phyloP scores from a whole-genome alignment of 1,140 invertebrate species.

The Habropoda laboriosa region DNA sequence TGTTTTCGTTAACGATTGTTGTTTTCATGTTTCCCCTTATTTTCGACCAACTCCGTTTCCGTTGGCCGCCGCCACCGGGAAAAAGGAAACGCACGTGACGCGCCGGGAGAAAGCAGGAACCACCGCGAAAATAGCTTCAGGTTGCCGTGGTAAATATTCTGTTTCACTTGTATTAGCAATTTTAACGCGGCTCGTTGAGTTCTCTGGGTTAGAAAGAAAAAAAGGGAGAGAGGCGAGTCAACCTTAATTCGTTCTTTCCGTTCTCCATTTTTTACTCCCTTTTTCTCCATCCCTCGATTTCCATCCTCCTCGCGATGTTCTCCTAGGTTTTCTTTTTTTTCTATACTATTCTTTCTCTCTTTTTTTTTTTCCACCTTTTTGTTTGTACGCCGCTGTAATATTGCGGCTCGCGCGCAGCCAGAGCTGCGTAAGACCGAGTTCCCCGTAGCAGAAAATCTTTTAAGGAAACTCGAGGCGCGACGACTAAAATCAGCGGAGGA shows the following conservation, averaged over 20 bases:
- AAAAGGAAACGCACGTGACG: conserved; percentile 20
- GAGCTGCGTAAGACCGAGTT: conserved; percentile 47
- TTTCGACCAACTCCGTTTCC: conserved; percentile 1
- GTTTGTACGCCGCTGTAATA: conserved; percentile 57
- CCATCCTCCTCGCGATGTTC: neutral
- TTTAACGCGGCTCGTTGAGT: conserved; percentile 51
- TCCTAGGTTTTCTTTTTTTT: neutral
- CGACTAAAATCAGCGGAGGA: conserved; percentile 55
- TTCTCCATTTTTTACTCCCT: conserved; percentile 46
- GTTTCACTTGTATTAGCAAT: conserved; percentile 63
- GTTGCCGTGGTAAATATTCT: conserved; percentile 41
- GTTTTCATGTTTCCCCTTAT: neutral
- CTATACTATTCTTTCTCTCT: neutral
- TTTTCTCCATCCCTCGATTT: conserved; percentile 2
- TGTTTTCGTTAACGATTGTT: neutral
- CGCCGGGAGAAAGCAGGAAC: neutral
- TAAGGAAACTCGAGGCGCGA: conserved; percentile 58
- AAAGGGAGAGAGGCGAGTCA: conserved; percentile 2
- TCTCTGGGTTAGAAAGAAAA: conserved; percentile 4
- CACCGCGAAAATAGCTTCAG: conserved; percentile 41
- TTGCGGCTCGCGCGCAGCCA: conserved; percentile 40
- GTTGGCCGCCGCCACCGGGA: neutral
- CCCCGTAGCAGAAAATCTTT: conserved; percentile 61
- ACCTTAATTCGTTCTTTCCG: conserved; percentile 27
- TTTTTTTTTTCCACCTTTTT: conserved; percentile 50